Evolutionary conservation across 30 jellyfish, hydroid and myxozoan genomes (phyloP).

Genomic region (Sanderia malayensis): DNA sequence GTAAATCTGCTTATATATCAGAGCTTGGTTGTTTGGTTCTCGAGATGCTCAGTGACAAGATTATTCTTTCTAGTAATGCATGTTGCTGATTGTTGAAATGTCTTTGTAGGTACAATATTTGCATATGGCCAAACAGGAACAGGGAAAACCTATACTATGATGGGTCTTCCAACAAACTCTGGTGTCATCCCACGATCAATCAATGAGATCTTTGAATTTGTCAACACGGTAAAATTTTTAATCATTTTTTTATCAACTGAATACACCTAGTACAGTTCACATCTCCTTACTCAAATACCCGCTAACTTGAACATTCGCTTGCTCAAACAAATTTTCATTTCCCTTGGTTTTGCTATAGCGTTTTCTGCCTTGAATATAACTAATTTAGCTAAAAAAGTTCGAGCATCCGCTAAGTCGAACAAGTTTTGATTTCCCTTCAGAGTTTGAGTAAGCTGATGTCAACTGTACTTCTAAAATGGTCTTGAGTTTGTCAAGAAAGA

Average conservation of each 20-base stretch:
- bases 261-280: neutral
- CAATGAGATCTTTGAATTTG: conserved; percentile 62
- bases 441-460: neutral
- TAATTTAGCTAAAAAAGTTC: neutral
- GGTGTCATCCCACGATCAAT: conserved; percentile 79
- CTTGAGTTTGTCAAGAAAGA: too few relatives aligned
- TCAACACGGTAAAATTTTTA: conserved; percentile 36
- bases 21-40: too few relatives aligned
- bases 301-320: too few relatives aligned
- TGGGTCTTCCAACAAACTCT: conserved; percentile 70
- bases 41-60: neutral
- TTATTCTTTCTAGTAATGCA: neutral
- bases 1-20: too few relatives aligned
- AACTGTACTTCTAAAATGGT: neutral
- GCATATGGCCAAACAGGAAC: conserved; percentile 96
- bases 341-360: neutral
- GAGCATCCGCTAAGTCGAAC: too few relatives aligned
- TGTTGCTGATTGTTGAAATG: neutral
- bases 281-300: neutral
- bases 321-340: too few relatives aligned
- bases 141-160: conserved; percentile 88
- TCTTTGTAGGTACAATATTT: conserved; percentile 68
- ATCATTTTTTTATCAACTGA: neutral
- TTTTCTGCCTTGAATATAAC: neutral
- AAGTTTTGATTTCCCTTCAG: neutral